Percentiles rank a stretch among this genome's conserved stretches.
Conservation (phyloP, 2,113 vertebrate species). For the Pagrus major region DNA sequence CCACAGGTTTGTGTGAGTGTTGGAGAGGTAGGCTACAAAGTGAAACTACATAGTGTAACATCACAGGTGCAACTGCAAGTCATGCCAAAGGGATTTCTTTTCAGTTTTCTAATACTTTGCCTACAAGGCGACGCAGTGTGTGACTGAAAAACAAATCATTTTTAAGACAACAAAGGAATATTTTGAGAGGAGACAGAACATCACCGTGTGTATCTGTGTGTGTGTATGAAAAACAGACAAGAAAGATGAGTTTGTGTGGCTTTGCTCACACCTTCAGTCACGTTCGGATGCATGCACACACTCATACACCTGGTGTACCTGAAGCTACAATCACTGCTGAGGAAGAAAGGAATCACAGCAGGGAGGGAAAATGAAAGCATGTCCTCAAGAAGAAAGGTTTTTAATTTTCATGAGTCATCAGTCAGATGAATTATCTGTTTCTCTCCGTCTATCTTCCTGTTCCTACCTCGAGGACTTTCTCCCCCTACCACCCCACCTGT, state of each 20-base stretch:
- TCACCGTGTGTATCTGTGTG: constrained; percentile 8
- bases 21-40: constrained; percentile 41
- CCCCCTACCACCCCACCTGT: constrained; percentile 1
- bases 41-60: constrained; percentile 34
- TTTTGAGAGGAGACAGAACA: constrained; percentile 31
- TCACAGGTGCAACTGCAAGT: constrained; percentile 49
- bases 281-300: constrained; percentile 17
- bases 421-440: constrained; percentile 57
- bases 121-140: constrained; percentile 20
- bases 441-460: constrained; percentile 17
- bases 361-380: constrained; percentile 62
- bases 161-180: constrained; percentile 47
- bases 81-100: constrained; percentile 46
- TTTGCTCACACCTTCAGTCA: constrained; percentile 26
- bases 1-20: constrained; percentile 22
- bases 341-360: constrained; percentile 39
- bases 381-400: constrained; percentile 67
- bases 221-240: neutral
- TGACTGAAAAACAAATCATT: constrained; percentile 49
- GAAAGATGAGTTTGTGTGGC: constrained; percentile 12
- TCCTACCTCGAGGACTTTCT: constrained; percentile 24
- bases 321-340: constrained; percentile 36
- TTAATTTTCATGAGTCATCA: constrained; percentile 76
- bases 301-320: constrained; percentile 48
- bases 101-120: constrained; percentile 44